phyloP scores from a whole-genome alignment of 2,888 invertebrate species.

The Endotricha flammealis region DNA sequence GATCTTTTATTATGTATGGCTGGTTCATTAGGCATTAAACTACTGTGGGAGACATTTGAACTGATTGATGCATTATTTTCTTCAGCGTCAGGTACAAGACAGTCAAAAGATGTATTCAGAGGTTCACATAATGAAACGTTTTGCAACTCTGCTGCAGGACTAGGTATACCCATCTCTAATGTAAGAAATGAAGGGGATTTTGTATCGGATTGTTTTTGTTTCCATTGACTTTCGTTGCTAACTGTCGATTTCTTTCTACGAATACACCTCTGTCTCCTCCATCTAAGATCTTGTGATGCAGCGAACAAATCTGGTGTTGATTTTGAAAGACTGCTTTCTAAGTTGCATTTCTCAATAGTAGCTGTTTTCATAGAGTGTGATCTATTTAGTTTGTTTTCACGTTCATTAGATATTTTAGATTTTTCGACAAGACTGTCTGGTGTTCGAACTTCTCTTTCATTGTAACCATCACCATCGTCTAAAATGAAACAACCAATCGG shows the following conservation, averaged over 20 bases:
- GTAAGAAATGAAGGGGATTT: slow-evolving; percentile 54
- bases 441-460: slow-evolving; percentile 71
- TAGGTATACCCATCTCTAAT: slow-evolving; percentile 65
- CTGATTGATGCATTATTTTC: slow-evolving; percentile 39
- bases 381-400: slow-evolving; percentile 33
- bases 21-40: slow-evolving; percentile 49
- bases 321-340: slow-evolving; percentile 45
- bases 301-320: slow-evolving; percentile 61
- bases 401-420: slow-evolving; percentile 24
- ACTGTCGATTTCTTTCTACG: slow-evolving; percentile 72
- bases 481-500: slow-evolving; percentile 67
- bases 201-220: slow-evolving; percentile 33
- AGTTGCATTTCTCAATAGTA: slow-evolving; percentile 35
- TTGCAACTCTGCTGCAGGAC: slow-evolving; percentile 55
- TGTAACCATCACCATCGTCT: slow-evolving; percentile 68
- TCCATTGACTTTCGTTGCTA: slow-evolving; percentile 58
- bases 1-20: slow-evolving; percentile 44
- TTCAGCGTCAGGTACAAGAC: slow-evolving; percentile 30
- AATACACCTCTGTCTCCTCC: slow-evolving; percentile 79
- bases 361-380: slow-evolving; percentile 58
- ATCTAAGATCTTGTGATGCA: slow-evolving; percentile 42
- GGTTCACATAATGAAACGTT: slow-evolving; percentile 55
- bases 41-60: slow-evolving; percentile 64
- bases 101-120: slow-evolving; percentile 41
- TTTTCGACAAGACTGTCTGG: slow-evolving; percentile 49